Percentiles rank a stretch among this genome's conserved stretches.
Evolutionary conservation across 2,888 invertebrate genomes (phyloP).

Genomic region (Pristionchus entomophagus): DNA sequence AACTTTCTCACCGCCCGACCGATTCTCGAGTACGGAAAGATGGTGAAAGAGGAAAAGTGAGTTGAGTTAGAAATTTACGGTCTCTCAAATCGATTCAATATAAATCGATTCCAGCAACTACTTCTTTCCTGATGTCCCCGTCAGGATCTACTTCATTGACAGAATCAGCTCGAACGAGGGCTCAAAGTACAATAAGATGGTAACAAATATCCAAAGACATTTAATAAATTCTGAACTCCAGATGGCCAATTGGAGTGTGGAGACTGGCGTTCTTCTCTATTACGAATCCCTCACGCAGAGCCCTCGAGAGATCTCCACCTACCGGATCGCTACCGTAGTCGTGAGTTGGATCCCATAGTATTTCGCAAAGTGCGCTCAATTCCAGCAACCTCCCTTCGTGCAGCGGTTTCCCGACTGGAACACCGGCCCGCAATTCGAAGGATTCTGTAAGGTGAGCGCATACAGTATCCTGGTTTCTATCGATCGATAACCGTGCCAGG

Average conservation of each 20-base stretch:
- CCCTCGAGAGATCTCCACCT: conserved; percentile 66
- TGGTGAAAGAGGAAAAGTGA: background rate
- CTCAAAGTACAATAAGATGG: conserved; percentile 68
- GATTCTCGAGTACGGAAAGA: background rate
- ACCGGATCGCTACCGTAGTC: conserved; percentile 69
- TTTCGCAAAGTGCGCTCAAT: background rate
- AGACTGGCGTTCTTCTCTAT: conserved; percentile 59
- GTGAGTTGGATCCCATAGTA: conserved; percentile 54
- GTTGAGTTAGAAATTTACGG: background rate
- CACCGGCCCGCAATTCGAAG: conserved; percentile 76
- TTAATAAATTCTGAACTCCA: conserved; percentile 48
- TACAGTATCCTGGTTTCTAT: background rate
- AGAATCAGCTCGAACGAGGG: conserved; percentile 62
- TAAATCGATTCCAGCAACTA: conserved; percentile 51
- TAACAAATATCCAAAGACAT: conserved; percentile 47
- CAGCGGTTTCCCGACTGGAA: conserved; percentile 64
- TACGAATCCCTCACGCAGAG: conserved; percentile 69
- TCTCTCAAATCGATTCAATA: no score
- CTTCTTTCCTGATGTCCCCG: conserved; percentile 61
- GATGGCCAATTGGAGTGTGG: conserved; percentile 73
- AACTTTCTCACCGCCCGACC: conserved; percentile 32
- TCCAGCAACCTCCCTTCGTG: conserved; percentile 80
- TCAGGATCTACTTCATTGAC: conserved; percentile 67
- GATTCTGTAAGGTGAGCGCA: conserved; percentile 86
- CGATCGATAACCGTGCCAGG: conserved; percentile 75